phyloP scores from a whole-genome alignment of 2,113 vertebrate species.

The Pao palembangensis region DNA sequence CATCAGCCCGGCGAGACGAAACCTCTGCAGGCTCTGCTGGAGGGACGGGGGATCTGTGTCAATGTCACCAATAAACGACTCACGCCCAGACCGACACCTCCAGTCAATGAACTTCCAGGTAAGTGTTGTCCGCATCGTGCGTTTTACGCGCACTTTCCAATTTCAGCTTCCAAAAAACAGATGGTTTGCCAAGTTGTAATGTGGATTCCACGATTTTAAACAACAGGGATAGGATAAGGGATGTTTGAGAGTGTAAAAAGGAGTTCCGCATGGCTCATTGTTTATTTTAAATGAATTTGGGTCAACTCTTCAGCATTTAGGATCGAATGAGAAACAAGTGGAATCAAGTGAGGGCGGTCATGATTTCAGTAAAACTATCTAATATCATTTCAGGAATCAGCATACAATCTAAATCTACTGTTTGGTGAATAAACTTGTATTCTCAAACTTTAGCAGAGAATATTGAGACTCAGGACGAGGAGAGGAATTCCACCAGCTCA shows the following conservation, averaged over 20 bases:
- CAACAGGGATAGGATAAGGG: too few relatives aligned
- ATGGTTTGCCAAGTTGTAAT: too few relatives aligned
- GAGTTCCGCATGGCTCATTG: neutral
- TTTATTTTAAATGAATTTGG: neutral
- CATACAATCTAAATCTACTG: too few relatives aligned
- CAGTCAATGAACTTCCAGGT: constrained; percentile 73
- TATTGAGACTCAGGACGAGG: constrained; percentile 77
- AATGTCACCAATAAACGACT: constrained; percentile 66
- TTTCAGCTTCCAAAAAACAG: neutral
- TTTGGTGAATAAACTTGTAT: neutral
- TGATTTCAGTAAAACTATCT: neutral
- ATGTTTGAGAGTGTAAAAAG: neutral
- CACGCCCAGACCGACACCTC: constrained; percentile 49
- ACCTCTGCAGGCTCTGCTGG: constrained; percentile 86
- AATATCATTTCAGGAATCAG: neutral
- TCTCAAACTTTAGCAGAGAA: constrained; percentile 68
- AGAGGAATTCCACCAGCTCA: constrained; percentile 57
- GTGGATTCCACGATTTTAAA: too few relatives aligned
- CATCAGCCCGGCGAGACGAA: constrained; percentile 76
- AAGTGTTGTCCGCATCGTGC: constrained; percentile 28
- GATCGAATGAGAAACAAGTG: neutral
- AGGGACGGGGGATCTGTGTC: constrained; percentile 84
- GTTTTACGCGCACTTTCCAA: neutral
- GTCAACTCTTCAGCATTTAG: neutral
- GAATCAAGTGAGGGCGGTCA: neutral